Percentiles rank a stretch among this genome's conserved stretches.
Evolutionary conservation across 2,113 vertebrate species (phyloP).

Genomic region (Triplophysa tibetana): DNA sequence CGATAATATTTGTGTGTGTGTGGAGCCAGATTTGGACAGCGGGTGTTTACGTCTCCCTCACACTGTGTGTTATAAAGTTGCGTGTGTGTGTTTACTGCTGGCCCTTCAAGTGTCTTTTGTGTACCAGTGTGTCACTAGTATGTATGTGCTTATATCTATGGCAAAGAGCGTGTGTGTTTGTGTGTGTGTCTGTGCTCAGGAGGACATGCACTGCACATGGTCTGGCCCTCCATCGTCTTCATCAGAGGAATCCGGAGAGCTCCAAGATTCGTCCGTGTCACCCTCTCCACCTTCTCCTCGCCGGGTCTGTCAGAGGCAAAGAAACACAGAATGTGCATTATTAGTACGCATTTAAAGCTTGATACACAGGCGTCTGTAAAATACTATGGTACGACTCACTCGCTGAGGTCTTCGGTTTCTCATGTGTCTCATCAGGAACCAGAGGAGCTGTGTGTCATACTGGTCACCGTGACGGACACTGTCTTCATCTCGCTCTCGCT

Average conservation of each 20-base stretch:
- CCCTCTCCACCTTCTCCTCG: conserved; percentile 80
- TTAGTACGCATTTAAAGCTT: too few relatives aligned
- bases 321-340: background rate
- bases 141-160: conserved; percentile 71
- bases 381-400: conserved; percentile 68
- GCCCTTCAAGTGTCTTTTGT: conserved; percentile 59
- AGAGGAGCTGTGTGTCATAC: conserved; percentile 94
- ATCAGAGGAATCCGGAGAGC: conserved; percentile 87
- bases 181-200: conserved; percentile 74
- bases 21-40: conserved; percentile 16
- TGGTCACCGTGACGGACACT: conserved; percentile 88
- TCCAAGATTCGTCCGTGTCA: conserved; percentile 88
- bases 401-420: conserved; percentile 85
- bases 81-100: conserved; percentile 55
- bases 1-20: background rate
- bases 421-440: conserved; percentile 98
- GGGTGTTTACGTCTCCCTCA: conserved; percentile 37
- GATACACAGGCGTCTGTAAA: too few relatives aligned
- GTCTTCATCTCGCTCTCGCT: conserved; percentile 89
- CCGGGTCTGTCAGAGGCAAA: conserved; percentile 64
- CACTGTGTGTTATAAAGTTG: conserved; percentile 50
- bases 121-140: conserved; percentile 71
- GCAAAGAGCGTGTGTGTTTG: conserved; percentile 56
- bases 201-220: conserved; percentile 94
- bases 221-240: conserved; percentile 89